Evolutionary conservation across 2,888 invertebrate genomes (phyloP).

Genomic region (Coecobrya sp.): DNA sequence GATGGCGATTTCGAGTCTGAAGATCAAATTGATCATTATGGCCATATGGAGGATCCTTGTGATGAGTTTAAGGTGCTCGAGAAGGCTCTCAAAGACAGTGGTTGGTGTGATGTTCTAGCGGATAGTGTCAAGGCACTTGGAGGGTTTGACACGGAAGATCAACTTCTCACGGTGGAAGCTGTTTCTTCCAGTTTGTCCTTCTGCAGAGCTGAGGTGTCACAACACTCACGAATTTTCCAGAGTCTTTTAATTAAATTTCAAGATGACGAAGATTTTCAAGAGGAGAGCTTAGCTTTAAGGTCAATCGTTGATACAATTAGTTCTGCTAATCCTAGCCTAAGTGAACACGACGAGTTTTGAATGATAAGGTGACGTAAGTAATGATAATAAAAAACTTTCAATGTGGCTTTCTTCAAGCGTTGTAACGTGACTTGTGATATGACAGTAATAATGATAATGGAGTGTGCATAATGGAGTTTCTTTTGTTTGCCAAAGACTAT

Average conservation of each 20-base stretch:
- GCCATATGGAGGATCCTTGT: constrained; percentile 79
- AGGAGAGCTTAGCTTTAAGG: constrained; percentile 67
- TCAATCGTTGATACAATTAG: constrained; percentile 73
- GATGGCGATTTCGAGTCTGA: constrained; percentile 19
- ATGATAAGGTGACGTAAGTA: too few relatives aligned
- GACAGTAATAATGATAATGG: not conserved
- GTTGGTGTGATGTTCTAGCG: constrained; percentile 84
- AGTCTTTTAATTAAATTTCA: constrained; percentile 78
- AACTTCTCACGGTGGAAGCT: constrained; percentile 83
- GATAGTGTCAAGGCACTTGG: constrained; percentile 82
- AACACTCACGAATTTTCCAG: constrained; percentile 64
- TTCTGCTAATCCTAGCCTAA: not conserved
- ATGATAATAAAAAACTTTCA: not conserved
- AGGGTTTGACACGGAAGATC: constrained; percentile 84
- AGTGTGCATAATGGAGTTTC: not conserved
- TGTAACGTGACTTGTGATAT: constrained; percentile 56
- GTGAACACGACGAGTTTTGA: constrained; percentile 75
- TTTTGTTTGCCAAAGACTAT: constrained; percentile 56
- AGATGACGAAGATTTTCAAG: constrained; percentile 80
- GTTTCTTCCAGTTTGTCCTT: constrained; percentile 78
- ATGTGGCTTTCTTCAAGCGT: constrained; percentile 25
- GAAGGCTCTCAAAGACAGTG: constrained; percentile 79
- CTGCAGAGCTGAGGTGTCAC: constrained; percentile 65
- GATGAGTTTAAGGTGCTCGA: constrained; percentile 80
- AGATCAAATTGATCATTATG: constrained; percentile 70